Conservation (phyloP, 1,140 invertebrate species). For the Solenopsis invicta region DNA sequence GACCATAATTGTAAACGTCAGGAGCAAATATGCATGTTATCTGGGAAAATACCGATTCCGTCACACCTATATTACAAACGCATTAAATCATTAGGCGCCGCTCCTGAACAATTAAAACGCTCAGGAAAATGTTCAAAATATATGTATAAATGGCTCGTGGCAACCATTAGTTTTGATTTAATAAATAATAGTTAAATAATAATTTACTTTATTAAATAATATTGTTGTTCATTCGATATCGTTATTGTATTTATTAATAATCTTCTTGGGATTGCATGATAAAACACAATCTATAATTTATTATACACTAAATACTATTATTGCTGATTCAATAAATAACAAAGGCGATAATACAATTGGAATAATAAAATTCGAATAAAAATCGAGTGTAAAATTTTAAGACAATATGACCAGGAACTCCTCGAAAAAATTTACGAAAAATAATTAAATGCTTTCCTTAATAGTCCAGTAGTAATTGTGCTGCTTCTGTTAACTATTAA, state of each 20-base stretch:
- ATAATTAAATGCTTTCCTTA: neutral
- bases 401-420: neutral
- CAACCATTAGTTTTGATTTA: neutral
- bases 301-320: neutral
- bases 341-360: neutral
- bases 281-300: neutral
- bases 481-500: neutral
- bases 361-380: too few relatives aligned
- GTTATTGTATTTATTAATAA: neutral
- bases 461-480: neutral
- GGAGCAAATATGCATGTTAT: neutral
- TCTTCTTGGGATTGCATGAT: neutral
- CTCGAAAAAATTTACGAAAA: neutral
- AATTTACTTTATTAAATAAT: neutral
- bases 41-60: slow-evolving; percentile 3
- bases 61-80: slow-evolving; percentile 18
- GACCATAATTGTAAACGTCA: slow-evolving; percentile 30
- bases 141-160: neutral
- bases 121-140: neutral
- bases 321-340: neutral
- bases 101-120: neutral
- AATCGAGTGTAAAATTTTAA: neutral
- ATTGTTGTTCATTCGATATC: neutral
- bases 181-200: neutral
- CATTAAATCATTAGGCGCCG: neutral